Conservation (phyloP, 1,140 invertebrate species). For the Papilio machaon region DNA sequence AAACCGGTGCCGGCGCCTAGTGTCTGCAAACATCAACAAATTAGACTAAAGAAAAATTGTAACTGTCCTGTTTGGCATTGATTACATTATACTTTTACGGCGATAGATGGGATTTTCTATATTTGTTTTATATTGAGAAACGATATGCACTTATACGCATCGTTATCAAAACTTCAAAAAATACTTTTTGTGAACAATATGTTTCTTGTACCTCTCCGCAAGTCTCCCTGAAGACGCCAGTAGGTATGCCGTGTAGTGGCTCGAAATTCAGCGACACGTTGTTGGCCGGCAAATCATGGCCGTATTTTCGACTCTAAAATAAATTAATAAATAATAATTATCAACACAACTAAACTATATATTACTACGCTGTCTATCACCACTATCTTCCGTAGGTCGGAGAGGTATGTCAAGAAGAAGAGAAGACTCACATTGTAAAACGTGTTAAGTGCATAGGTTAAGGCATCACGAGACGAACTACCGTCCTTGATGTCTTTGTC, state of each 20-base stretch:
- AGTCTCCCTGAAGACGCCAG: constrained; percentile 66
- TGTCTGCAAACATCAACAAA: constrained; percentile 49
- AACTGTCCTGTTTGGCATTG: too few relatives aligned
- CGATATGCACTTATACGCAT: too few relatives aligned
- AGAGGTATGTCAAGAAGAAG: background rate
- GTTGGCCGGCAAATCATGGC: constrained; percentile 57
- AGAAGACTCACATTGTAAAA: background rate
- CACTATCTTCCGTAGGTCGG: background rate
- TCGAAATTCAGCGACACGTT: constrained; percentile 55
- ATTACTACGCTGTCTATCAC: background rate
- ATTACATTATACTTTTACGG: too few relatives aligned
- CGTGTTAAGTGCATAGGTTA: background rate
- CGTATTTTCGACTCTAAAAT: constrained; percentile 65
- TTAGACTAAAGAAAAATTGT: background rate
- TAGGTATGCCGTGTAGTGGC: constrained; percentile 56
- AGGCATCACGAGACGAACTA: background rate
- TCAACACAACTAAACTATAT: background rate
- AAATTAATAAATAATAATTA: constrained; percentile 26
- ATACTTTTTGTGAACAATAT: background rate
- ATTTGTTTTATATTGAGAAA: too few relatives aligned
- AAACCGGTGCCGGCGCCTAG: constrained; percentile 51
- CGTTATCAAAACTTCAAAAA: too few relatives aligned
- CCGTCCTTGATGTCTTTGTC: background rate
- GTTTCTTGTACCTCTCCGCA: constrained; percentile 56
- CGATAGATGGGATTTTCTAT: too few relatives aligned